Evolutionary conservation across 2,888 invertebrate species (phyloP).

Genomic region (Sminthurinus aureus): DNA sequence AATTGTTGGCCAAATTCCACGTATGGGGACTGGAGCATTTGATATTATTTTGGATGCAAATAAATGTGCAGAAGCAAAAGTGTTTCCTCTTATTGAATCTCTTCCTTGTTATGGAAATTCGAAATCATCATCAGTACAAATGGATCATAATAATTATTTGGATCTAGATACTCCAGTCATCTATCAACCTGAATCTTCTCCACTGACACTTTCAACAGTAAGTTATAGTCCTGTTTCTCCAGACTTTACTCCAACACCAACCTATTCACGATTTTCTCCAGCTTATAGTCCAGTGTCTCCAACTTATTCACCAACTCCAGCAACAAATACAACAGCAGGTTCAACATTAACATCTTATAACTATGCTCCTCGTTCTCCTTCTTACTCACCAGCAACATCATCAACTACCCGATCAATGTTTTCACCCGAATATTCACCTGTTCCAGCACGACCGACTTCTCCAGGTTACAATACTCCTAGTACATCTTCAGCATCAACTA

Average conservation of each 20-base stretch:
- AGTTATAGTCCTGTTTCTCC: not conserved
- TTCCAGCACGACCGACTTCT: slow-evolving; percentile 78
- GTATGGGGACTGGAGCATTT: slow-evolving; percentile 80
- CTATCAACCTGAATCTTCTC: not conserved
- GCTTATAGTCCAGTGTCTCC: slow-evolving; percentile 50
- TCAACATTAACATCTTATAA: too few relatives aligned
- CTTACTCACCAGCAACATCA: not conserved
- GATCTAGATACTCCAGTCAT: not conserved
- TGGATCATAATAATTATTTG: not conserved
- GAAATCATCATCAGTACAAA: not conserved
- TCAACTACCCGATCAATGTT: slow-evolving; percentile 63
- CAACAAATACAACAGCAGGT: slow-evolving; percentile 73
- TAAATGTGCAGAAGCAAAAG: slow-evolving; percentile 78
- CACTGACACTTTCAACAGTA: not conserved
- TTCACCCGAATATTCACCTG: slow-evolving; percentile 80
- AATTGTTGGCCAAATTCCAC: slow-evolving; percentile 96
- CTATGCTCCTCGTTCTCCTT: not conserved
- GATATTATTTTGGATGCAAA: slow-evolving; percentile 96
- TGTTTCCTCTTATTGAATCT: not conserved
- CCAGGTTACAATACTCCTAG: slow-evolving; percentile 70
- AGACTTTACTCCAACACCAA: not conserved
- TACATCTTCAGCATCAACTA: slow-evolving; percentile 62
- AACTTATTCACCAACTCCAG: slow-evolving; percentile 69
- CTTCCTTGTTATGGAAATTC: not conserved
- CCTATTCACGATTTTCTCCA: not conserved